Conservation (phyloP, 2,113 vertebrate genomes). For the Erpornis zantholeuca region DNA sequence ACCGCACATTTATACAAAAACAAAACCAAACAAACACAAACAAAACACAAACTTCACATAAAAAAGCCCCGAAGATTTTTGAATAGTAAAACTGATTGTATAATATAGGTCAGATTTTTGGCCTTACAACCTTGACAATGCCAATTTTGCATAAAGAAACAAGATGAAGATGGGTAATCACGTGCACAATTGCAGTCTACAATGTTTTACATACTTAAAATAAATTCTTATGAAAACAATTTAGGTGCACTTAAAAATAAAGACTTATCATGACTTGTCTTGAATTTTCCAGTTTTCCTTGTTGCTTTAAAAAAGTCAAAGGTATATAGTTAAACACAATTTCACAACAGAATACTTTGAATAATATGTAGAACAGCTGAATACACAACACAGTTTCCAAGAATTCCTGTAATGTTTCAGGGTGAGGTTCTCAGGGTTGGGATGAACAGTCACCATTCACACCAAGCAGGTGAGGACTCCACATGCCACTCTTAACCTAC, state of each 20-base stretch:
- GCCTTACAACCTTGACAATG: constrained; percentile 76
- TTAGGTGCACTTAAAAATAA: constrained; percentile 48
- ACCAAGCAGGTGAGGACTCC: background rate
- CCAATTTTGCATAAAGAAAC: constrained; percentile 16
- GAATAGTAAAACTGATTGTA: background rate
- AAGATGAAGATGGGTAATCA: constrained; percentile 31
- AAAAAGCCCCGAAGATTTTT: background rate
- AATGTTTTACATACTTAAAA: constrained; percentile 48
- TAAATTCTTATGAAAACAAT: constrained; percentile 48
- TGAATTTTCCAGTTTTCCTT: constrained; percentile 63
- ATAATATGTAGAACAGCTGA: constrained; percentile 45
- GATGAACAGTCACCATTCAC: background rate
- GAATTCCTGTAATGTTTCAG: background rate
- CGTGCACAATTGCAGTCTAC: constrained; percentile 51
- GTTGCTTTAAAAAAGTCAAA: constrained; percentile 67
- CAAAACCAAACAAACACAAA: background rate
- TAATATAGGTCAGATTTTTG: constrained; percentile 70
- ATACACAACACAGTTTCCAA: constrained; percentile 45
- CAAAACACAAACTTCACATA: background rate
- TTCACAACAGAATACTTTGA: constrained; percentile 34
- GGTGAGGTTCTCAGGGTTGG: background rate
- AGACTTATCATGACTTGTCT: constrained; percentile 59
- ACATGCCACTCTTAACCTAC: background rate
- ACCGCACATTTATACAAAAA: background rate
- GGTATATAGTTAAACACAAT: constrained; percentile 55